These are phyloP conservation scores for Stomorhina lunata DNA, from an alignment of 2,888 invertebrate species.

Conservation along the genomic window DNA sequence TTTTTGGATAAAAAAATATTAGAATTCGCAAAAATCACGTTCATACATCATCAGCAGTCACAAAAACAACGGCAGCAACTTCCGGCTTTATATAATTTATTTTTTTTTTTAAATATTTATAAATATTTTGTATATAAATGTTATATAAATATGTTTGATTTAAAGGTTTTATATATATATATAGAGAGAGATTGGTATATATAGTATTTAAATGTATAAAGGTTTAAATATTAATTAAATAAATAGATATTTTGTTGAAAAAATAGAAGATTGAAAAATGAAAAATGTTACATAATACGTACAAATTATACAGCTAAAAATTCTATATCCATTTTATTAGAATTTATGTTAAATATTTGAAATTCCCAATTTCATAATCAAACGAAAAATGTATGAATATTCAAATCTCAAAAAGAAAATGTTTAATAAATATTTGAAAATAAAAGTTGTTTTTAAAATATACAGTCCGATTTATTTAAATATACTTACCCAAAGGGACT, in stretches of 20 bases:
- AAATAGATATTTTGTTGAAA: conserved; percentile 26
- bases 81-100: conserved; percentile 58
- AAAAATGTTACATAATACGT: not conserved
- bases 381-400: too few species aligned
- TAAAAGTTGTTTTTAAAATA: too few species aligned
- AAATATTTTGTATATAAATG: conserved; percentile 19
- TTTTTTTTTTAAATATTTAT: conserved; percentile 30
- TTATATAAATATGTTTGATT: conserved; percentile 16
- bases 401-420: too few species aligned
- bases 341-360: too few species aligned
- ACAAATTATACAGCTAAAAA: too few species aligned
- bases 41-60: conserved; percentile 64
- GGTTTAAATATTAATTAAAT: conserved; percentile 47
- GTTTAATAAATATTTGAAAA: too few species aligned
- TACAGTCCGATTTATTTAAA: too few species aligned
- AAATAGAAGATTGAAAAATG: not conserved
- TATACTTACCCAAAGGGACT: too few species aligned
- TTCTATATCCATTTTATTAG: too few species aligned
- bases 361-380: too few species aligned
- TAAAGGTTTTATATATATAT: conserved; percentile 8
- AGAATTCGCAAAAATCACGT: conserved; percentile 61
- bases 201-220: not conserved
- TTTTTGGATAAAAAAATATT: conserved; percentile 36
- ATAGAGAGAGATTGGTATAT: conserved; percentile 17
- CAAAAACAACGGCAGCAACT: conserved; percentile 65